A percentile compares a stretch with the other conserved stretches of the same genome.
phyloP scores from a whole-genome alignment of 2,888 invertebrate genomes.

The Melinopterus prodromus region DNA sequence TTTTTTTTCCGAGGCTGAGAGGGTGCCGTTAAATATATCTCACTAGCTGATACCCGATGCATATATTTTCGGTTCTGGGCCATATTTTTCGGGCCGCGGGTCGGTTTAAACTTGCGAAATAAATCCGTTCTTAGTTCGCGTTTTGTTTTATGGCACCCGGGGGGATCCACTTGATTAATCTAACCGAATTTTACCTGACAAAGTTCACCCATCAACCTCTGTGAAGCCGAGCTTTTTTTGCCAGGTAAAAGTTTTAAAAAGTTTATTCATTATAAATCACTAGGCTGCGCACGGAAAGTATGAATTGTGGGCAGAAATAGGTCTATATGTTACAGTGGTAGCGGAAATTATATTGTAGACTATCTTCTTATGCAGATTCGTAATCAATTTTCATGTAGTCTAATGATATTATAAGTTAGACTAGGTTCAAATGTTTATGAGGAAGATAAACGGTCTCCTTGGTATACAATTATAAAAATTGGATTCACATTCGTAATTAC shows the following conservation, averaged over 20 bases:
- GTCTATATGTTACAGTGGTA: too few relatives aligned
- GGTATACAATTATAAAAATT: too few relatives aligned
- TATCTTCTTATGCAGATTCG: too few relatives aligned
- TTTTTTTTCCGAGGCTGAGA: not conserved
- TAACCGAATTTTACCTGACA: constrained; percentile 25
- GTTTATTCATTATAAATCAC: too few relatives aligned
- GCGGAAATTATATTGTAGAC: too few relatives aligned
- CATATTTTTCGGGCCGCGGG: constrained; percentile 33
- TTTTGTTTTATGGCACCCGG: constrained; percentile 50
- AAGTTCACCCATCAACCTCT: constrained; percentile 10
- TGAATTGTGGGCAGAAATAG: too few relatives aligned
- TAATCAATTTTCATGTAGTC: too few relatives aligned
- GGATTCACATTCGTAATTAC: too few relatives aligned
- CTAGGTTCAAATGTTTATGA: too few relatives aligned
- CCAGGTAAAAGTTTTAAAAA: not conserved
- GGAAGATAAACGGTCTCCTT: too few relatives aligned
- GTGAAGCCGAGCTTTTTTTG: not conserved
- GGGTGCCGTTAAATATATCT: not conserved
- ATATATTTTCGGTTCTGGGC: constrained; percentile 33
- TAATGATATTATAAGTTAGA: too few relatives aligned
- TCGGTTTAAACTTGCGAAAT: constrained; percentile 48
- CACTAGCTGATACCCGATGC: constrained; percentile 20
- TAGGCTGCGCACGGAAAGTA: too few relatives aligned
- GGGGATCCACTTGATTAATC: constrained; percentile 50
- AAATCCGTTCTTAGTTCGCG: constrained; percentile 51